Evolutionary conservation across 2,888 invertebrate species (phyloP).

Genomic region (Thymelicus lineola): DNA sequence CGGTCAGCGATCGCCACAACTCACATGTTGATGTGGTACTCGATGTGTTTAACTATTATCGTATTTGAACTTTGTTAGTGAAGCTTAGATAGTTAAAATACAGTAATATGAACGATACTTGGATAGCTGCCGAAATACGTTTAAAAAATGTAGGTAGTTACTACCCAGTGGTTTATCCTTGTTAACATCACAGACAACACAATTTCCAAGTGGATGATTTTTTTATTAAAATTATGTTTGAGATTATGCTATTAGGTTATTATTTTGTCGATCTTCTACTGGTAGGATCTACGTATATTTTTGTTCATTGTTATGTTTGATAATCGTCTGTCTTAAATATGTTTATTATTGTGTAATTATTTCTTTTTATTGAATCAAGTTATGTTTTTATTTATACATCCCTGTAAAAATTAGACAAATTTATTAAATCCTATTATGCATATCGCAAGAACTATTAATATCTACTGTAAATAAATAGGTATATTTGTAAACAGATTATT

Average conservation of each 20-base stretch:
- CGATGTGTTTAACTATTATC: background rate
- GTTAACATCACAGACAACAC: slow-evolving; percentile 21
- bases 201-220: slow-evolving; percentile 9
- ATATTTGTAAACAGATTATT: slow-evolving; percentile 65
- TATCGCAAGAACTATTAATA: slow-evolving; percentile 68
- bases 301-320: slow-evolving; percentile 82
- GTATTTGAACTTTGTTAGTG: background rate
- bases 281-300: slow-evolving; percentile 55
- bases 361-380: slow-evolving; percentile 67
- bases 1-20: too few species aligned
- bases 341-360: slow-evolving; percentile 71
- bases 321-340: slow-evolving; percentile 66
- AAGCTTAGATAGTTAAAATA: slow-evolving; percentile 2
- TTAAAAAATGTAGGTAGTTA: slow-evolving; percentile 22
- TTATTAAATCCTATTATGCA: slow-evolving; percentile 70
- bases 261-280: slow-evolving; percentile 55
- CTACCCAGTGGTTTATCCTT: slow-evolving; percentile 33
- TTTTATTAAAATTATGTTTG: slow-evolving; percentile 52
- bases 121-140: slow-evolving; percentile 8
- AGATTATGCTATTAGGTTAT: slow-evolving; percentile 66
- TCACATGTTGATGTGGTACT: background rate
- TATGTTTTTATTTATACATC: slow-evolving; percentile 76
- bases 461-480: slow-evolving; percentile 70
- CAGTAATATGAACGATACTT: background rate
- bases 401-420: slow-evolving; percentile 68